Evolutionary conservation across 2,888 invertebrate species (phyloP), one percentile per base, ranked within the genome.

Genomic region (Rambutsinella grinnellia): DNA sequence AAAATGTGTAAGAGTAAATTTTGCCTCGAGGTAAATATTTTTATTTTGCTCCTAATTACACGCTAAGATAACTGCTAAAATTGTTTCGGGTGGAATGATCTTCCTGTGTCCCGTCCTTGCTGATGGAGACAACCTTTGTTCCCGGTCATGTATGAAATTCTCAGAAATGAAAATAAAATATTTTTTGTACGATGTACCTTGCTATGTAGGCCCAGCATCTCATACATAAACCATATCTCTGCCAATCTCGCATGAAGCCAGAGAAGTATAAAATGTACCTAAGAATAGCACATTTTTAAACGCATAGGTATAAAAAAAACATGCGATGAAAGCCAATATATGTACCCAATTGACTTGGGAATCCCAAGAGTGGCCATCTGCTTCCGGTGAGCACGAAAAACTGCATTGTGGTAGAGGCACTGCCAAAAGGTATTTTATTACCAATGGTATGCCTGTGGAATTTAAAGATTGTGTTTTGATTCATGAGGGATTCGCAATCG

Each of bases 331-430:
- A 8, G 13, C 5, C 5, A 13, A 36, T 36, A 36, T 36, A 36
- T 36, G 36, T 36, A 13, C 36, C 36, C 36, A 36, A 36, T 36
- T 36, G 44, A 17, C 28, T 74, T 66, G 66, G 58, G 61, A 58
- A 66, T 58, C 66, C 74, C 66, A 74, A 58, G 67, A 58, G 21
- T 58, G 60, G 54, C 74, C 74, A 74, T 74, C 74, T 74, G 74
- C 51, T 74, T 74, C 74, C 74, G 74, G 74, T 74, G 13, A 49
- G 5, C 3, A 17, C 15, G 8, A 19, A 5, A 49, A 17, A 5
- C 19, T 10, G 49, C 49, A 49, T n/a, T 49, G 49, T 49, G 19
- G n/a, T 17, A 49, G 15, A 49, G 19, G 49, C 49, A 49, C n/a
- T 49, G 49, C 36, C 36, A 36, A 13, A 36, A 36, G 36, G 36